Percentiles rank a stretch among this genome's conserved stretches.
Conservation (phyloP, 2,888 invertebrate genomes). For the Coremacera marginata region DNA sequence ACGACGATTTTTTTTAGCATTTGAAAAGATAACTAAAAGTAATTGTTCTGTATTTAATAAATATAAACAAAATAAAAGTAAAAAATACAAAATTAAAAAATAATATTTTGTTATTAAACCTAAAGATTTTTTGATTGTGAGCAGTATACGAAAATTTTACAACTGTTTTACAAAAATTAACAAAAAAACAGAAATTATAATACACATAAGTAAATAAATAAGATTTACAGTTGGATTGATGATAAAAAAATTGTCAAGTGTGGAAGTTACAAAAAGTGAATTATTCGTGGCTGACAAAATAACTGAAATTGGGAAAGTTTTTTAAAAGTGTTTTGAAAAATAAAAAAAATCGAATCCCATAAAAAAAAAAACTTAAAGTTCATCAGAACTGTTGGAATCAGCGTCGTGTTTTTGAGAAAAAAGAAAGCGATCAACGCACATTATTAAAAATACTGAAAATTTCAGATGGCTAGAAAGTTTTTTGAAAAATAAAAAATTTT, state of each 20-base stretch:
- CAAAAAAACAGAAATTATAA: no score
- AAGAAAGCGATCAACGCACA: not conserved
- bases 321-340: no score
- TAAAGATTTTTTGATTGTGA: not conserved
- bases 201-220: no score
- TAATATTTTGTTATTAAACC: not conserved
- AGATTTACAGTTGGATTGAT: no score
- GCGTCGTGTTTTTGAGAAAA: not conserved
- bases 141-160: not conserved
- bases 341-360: no score
- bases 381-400: not conserved
- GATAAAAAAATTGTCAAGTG: no score
- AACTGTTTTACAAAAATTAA: not conserved
- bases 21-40: conserved; percentile 15
- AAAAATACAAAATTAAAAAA: not conserved
- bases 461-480: not conserved
- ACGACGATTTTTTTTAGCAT: not conserved
- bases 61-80: not conserved
- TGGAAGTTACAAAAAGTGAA: no score
- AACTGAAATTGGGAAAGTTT: no score
- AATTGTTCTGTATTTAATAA: conserved; percentile 21
- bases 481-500: conserved; percentile 23
- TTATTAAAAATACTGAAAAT: not conserved
- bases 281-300: no score
- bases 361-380: no score